Conservation (phyloP, 2,888 invertebrate genomes). For the Gastrophysa polygoni region DNA sequence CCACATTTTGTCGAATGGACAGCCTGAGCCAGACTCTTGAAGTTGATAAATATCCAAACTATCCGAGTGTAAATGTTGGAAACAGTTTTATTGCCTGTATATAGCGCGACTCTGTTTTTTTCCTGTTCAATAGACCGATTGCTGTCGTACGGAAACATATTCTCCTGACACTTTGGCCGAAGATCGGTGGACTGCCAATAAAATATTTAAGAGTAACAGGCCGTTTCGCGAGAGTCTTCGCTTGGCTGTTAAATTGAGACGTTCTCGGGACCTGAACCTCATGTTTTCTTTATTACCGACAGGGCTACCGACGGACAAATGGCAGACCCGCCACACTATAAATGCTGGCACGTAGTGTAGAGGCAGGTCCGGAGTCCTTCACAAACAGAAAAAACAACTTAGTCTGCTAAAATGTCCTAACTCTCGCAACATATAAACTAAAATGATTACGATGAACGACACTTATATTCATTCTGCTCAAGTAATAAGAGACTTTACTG, state of each 20-base stretch:
- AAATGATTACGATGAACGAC: too few relatives aligned
- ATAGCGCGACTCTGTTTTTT: background rate
- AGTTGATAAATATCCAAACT: too few relatives aligned
- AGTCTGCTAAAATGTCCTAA: too few relatives aligned
- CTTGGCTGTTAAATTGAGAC: slow-evolving; percentile 36
- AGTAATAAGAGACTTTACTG: too few relatives aligned
- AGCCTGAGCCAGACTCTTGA: too few relatives aligned
- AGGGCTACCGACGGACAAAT: slow-evolving; percentile 31
- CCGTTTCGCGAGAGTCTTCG: slow-evolving; percentile 17
- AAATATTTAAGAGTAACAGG: slow-evolving; percentile 23
- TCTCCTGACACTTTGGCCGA: slow-evolving; percentile 10
- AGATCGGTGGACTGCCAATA: slow-evolving; percentile 15
- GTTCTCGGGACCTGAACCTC: slow-evolving; percentile 33
- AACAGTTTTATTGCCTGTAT: background rate
- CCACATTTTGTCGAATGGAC: too few relatives aligned
- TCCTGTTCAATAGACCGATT: background rate
- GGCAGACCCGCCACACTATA: slow-evolving; percentile 12
- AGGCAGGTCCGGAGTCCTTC: too few relatives aligned
- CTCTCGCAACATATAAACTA: too few relatives aligned
- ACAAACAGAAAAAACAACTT: too few relatives aligned
- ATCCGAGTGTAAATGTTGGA: too few relatives aligned
- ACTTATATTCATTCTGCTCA: too few relatives aligned
- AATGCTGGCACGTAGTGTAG: slow-evolving; percentile 13
- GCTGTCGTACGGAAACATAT: background rate
- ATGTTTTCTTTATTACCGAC: slow-evolving; percentile 40